Percentiles rank a stretch among this genome's conserved stretches.
These are phyloP conservation scores for Sinocyclocheilus anshuiensis DNA, from an alignment of 2,113 vertebrate genomes.

Conservation along the genomic window DNA sequence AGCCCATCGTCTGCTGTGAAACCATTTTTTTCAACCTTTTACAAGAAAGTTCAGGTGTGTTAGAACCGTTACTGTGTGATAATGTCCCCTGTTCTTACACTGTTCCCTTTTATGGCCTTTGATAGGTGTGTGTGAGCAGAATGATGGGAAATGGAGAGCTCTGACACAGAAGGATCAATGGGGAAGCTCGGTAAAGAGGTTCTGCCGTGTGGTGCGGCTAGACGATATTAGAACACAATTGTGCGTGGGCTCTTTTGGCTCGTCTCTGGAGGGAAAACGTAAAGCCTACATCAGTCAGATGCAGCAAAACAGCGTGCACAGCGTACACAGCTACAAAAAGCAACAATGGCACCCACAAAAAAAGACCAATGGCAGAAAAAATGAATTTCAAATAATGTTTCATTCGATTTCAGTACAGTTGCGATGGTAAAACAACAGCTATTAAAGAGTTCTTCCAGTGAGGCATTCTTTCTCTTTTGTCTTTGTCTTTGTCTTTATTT, in stretches of 20 bases:
- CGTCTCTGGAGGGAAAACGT: conserved; percentile 68
- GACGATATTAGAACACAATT: conserved; percentile 79
- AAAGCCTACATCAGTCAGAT: conserved; percentile 73
- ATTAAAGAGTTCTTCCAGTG: conserved; percentile 66
- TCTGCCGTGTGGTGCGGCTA: conserved; percentile 45
- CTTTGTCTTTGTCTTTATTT: background rate
- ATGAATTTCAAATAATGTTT: conserved; percentile 70
- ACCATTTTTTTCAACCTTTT: conserved; percentile 6
- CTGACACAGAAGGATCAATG: conserved; percentile 13
- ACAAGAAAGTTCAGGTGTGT: conserved; percentile 1
- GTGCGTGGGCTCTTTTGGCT: conserved; percentile 71
- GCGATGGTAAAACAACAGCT: conserved; percentile 72
- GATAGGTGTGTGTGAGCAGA: conserved; percentile 4
- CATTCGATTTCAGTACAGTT: conserved; percentile 68
- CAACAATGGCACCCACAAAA: conserved; percentile 32
- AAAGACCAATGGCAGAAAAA: conserved; percentile 8
- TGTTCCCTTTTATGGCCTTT: background rate
- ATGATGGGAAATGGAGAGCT: background rate
- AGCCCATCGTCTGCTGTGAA: background rate
- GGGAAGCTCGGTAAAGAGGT: conserved; percentile 54
- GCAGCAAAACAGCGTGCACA: conserved; percentile 66
- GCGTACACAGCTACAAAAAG: conserved; percentile 61
- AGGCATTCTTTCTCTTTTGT: background rate
- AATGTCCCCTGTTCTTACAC: background rate
- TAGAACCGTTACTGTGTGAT: conserved; percentile 2